Base-by-base conservation (phyloP, 1,140 invertebrate genomes). In the Panagrolaimus sp. region DNA sequence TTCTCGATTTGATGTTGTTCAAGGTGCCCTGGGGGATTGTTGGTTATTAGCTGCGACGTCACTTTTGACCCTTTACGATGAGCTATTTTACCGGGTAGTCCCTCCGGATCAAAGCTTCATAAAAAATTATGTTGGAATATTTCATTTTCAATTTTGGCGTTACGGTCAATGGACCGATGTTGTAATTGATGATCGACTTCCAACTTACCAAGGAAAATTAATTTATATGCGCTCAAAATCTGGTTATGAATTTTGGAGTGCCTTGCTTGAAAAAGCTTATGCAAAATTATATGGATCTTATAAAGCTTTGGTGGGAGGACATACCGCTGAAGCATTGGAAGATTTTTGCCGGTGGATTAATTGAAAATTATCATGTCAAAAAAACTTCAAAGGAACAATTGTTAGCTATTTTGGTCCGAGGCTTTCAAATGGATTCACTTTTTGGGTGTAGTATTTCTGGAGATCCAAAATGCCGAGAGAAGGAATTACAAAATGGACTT, bases 321-420 rank as follows among this genome's bases (percentile, higher is more conserved):
- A 92, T 0, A 96, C 94, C 0, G 92, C 91, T 77, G 96, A 99
- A 84, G 96, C 95, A 0, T 94, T 98, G 90, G 95, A 97, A 83
- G 96, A 99, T n/a, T 85, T 98, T 98, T 83, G 98, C 95, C 9
- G 95, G 94, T 2, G 95, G 95, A 47, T 91, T 97, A 0, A 92
- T 92, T 0, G 94, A 98, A 85, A 91, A 92, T 89, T 96, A 92
- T 78, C 91, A 95, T 70, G 87, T 96, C 76, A 88, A 89, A 10
- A 88, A 94, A 74, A 87, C 83, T 8, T 76, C 82, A 64, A 84
- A 83, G 28, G 58, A 74, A 0, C 94, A 96, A 85, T 87, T 98
- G 17, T 95, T 92, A 78, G 89, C 88, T 67, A 93, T 98, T 74
- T 87, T 98, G 76, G 78, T 91, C 47, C 96, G 97, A 85, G 94